Evolutionary conservation across 2,888 invertebrate species (phyloP).

Genomic region (Choristoneura rosaceana): DNA sequence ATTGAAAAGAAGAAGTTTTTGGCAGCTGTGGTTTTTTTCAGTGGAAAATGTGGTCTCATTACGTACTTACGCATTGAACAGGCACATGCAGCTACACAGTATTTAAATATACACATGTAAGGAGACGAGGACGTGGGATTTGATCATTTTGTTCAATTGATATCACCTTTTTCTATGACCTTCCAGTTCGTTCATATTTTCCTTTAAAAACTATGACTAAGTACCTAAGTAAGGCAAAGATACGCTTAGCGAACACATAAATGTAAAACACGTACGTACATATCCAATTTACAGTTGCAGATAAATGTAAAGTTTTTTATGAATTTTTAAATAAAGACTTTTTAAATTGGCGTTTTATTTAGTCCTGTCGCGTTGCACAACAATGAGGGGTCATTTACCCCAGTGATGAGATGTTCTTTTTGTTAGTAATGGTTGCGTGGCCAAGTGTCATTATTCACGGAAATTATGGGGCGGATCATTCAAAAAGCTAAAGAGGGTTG

Average conservation of each 20-base stretch:
- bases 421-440: conserved; percentile 63
- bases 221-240: neutral
- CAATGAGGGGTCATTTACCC: conserved; percentile 55
- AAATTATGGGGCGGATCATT: conserved; percentile 59
- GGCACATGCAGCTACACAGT: neutral
- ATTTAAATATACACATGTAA: neutral
- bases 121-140: neutral
- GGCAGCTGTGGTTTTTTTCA: neutral
- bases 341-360: conserved; percentile 73
- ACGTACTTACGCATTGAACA: neutral
- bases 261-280: conserved; percentile 16
- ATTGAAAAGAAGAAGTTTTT: conserved; percentile 3
- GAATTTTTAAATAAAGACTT: conserved; percentile 69
- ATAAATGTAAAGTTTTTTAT: conserved; percentile 55
- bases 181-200: neutral
- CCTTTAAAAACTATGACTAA: neutral
- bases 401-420: conserved; percentile 53
- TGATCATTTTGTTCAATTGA: neutral
- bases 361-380: conserved; percentile 47
- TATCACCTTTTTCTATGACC: neutral
- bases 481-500: conserved; percentile 49
- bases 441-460: conserved; percentile 61
- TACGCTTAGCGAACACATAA: neutral
- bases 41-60: neutral
- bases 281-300: conserved; percentile 28